Percentiles rank a stretch among this genome's conserved stretches.
phyloP scores from a whole-genome alignment of 1,140 invertebrate genomes.

The Ceratoteleas bidentatus region DNA sequence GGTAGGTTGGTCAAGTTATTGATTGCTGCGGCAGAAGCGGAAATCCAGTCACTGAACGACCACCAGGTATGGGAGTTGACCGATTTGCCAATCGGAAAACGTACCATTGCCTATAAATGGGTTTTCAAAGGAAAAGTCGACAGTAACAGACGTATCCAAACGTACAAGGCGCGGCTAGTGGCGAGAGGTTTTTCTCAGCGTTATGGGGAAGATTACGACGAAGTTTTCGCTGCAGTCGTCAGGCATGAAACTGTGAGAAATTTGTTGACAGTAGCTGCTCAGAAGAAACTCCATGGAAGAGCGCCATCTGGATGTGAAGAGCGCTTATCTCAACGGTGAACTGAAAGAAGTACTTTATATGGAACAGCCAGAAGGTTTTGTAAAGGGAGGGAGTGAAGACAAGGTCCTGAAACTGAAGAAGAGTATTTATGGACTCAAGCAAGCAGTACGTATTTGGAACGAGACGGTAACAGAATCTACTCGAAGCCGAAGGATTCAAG shows the following conservation, averaged over 20 bases:
- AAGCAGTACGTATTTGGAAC: slow-evolving; percentile 19
- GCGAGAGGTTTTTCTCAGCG: neutral
- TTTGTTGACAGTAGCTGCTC: too few species aligned
- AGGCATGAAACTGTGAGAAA: too few species aligned
- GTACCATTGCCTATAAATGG: neutral
- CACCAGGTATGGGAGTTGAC: neutral
- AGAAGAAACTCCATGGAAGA: too few species aligned
- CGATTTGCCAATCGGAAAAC: neutral
- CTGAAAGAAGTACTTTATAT: too few species aligned
- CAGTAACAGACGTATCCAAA: neutral
- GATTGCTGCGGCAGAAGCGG: neutral
- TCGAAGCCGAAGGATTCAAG: slow-evolving; percentile 16
- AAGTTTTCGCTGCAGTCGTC: too few species aligned
- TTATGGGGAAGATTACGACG: neutral
- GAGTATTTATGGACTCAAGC: neutral
- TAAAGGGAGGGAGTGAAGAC: too few species aligned
- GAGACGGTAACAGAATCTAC: neutral
- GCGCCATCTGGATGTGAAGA: too few species aligned
- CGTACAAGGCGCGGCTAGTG: neutral
- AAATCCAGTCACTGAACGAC: neutral
- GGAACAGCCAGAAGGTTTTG: too few species aligned
- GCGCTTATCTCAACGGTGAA: too few species aligned
- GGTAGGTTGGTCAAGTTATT: neutral
- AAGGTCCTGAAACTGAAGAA: too few species aligned
- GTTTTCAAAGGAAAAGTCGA: neutral